A percentile compares a stretch with the other conserved stretches of the same genome.
Evolutionary conservation across 2,797 vertebrate species (phyloP).

Genomic region (Syngnathus rostellatus): DNA sequence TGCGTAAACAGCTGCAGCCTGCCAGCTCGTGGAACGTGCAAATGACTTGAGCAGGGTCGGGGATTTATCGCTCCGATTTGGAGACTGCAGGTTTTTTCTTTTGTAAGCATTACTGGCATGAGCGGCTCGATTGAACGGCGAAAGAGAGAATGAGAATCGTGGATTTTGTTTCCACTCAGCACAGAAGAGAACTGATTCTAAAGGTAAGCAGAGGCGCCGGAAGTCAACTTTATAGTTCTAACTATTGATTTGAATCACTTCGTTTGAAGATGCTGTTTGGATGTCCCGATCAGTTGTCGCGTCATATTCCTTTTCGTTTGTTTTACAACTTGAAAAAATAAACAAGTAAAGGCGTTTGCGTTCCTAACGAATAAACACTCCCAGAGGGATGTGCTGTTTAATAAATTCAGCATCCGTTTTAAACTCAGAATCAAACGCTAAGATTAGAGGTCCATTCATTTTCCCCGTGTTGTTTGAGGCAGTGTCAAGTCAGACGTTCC

Average conservation of each 20-base stretch:
- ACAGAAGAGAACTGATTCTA: conserved; percentile 24
- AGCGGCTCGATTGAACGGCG: conserved; percentile 19
- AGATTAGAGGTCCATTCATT: neutral
- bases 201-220: conserved; percentile 43
- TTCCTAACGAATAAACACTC: neutral
- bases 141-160: conserved; percentile 54
- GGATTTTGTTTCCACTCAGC: conserved; percentile 26
- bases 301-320: neutral
- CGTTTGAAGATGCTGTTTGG: neutral
- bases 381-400: neutral
- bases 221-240: neutral
- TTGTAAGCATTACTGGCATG: neutral
- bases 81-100: neutral
- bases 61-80: conserved; percentile 3
- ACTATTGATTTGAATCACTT: neutral
- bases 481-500: neutral
- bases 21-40: conserved; percentile 27
- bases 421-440: neutral
- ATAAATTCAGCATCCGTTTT: neutral
- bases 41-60: neutral
- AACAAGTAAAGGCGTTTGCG: neutral
- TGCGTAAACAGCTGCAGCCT: conserved; percentile 33
- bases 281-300: neutral
- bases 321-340: neutral
- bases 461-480: neutral